Evolutionary conservation across 1,140 invertebrate genomes (phyloP), one percentile per base, ranked within the genome.

Genomic region (Halotydeus destructor): DNA sequence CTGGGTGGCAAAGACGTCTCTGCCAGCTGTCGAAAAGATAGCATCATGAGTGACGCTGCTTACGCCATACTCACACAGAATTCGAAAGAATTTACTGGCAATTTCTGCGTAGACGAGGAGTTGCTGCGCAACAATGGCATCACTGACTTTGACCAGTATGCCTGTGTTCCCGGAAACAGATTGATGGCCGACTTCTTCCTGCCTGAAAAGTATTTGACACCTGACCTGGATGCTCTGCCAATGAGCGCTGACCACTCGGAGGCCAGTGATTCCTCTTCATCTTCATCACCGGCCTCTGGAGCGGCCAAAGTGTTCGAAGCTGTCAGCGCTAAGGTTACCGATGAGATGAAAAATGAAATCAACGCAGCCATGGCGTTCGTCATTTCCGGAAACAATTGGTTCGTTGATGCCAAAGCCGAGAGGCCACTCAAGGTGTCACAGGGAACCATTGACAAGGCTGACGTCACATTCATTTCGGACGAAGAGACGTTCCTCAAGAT

Each of bases 1-100:
- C 59, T 98, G 35, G 73, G 70, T 1, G 60, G 54, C 26, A 52
- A 48, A 64, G 60, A 55, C 25, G 48, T 64, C 11, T 68, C 49
- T 67, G 72, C 54, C 16, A 58, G 61, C 30, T 71, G 66, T 52
- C 65, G 89, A 31, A 89, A 80, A 57, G 75, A 81, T 0, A 84
- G 93, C 44, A 96, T 99, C 48, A 75, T 98, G 61, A 76, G 81
- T 16, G 85, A 97, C 68, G 85, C 89, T 26, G 89, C 88, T 3
- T 97, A 98, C 62, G 69, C 71, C 4, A 76, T 97, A 50, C 58
- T 97, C 3, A 73, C 66, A 43, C 73, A 72, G 56, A 77, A 91
- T 49, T 75, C 77, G 11, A 72, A 67, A 55, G 65, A 63, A 2
- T 69, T 69, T 50, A 89, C 84, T 28, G 93, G 91, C 6, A 73